phyloP scores from a whole-genome alignment of 2,113 vertebrate genomes.

The Myiagra hebetior region DNA sequence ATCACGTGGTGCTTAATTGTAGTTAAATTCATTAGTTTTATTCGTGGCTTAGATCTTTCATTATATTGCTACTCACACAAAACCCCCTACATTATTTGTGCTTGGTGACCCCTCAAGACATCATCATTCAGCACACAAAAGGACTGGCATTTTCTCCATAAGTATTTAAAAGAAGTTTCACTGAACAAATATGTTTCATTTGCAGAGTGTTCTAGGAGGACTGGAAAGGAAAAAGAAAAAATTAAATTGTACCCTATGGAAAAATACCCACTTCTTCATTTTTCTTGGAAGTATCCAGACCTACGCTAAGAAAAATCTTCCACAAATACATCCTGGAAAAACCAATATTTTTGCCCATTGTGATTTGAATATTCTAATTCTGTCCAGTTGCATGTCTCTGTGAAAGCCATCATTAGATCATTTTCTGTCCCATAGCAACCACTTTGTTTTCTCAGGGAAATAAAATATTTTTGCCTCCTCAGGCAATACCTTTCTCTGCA shows the following conservation, averaged over 20 bases:
- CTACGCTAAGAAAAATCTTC: not conserved
- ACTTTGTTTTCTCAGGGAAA: conserved; percentile 32
- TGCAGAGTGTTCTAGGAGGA: not conserved
- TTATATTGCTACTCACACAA: not conserved
- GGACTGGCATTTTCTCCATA: not conserved
- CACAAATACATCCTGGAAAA: not conserved
- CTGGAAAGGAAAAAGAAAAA: not conserved
- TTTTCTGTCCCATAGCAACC: conserved; percentile 49
- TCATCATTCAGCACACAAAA: not conserved
- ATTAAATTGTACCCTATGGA: not conserved
- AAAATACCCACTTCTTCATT: not conserved
- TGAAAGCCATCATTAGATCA: conserved; percentile 11
- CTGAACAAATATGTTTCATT: not conserved
- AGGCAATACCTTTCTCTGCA: conserved; percentile 15
- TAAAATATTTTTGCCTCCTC: conserved; percentile 35
- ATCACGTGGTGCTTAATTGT: not conserved
- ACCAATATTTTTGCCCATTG: not conserved
- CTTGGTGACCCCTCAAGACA: not conserved
- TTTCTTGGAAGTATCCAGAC: not conserved
- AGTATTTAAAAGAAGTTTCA: not conserved
- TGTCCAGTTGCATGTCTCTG: not conserved
- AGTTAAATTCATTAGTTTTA: not conserved
- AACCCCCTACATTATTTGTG: not conserved
- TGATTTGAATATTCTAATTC: not conserved
- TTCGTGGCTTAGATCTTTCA: not conserved